Base-by-base conservation (phyloP, 2,113 vertebrate species). In the Nibea coibor region DNA sequence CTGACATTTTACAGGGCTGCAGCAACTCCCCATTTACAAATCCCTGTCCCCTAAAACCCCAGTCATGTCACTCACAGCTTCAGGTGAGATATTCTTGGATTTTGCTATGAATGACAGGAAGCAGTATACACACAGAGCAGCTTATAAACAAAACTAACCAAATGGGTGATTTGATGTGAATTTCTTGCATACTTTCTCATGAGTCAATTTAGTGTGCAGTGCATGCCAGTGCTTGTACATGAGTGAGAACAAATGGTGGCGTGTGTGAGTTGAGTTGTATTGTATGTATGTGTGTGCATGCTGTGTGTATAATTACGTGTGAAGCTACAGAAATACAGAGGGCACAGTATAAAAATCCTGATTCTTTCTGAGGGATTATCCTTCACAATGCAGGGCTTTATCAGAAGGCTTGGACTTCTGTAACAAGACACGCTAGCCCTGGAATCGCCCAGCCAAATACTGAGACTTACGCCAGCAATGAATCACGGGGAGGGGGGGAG, bases 291-390 rank as follows among this genome's bases (percentile, higher is more conserved):
- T 57, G 64, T 64, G 51, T 17, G 47, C 24, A 19, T 28, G 19
- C 48, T 73, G 57, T 56, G 35, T 58, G 26, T 39, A 48, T 71
- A 39, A 83, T 54, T 54, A 77, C 4, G 12, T 76, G 82, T 65
- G 48, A 75, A 51, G 53, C 79, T 56, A 66, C 58, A 69, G 77
- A 69, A 89, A 89, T 77, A 75, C 85, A 87, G 48, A 83, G 68
- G 61, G 39, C 53, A 75, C 5, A 19, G 85, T 79, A 84, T 83
- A 82, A 88, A 90, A 93, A 89, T 90, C 77, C 53, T 81, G 69
- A 92, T 91, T 93, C 88, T 93, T 89, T 93, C 86, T 84, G 83
- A 74, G 69, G 88, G 91, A 92, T 94, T 93, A 91, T 83, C 75
- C 71, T 50, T 80, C 75, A 94, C 93, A 94, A 92, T 93, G 79